A percentile compares a stretch with the other conserved stretches of the same genome.
phyloP scores from a whole-genome alignment of 2,113 vertebrate species.

The Steatornis caripensis region DNA sequence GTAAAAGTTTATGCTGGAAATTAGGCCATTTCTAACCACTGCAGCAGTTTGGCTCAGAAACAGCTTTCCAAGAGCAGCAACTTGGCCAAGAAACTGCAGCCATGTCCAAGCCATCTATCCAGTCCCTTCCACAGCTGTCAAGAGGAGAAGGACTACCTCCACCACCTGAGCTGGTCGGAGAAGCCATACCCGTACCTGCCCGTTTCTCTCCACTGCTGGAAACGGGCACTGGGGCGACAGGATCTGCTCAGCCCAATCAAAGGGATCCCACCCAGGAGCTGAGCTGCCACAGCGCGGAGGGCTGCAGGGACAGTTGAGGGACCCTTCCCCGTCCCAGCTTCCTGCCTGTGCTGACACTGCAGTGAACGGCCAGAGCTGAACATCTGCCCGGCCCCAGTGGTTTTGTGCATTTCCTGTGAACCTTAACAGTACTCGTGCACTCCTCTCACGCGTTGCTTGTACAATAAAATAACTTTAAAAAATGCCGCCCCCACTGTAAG shows the following conservation, averaged over 20 bases:
- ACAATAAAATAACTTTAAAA: background rate
- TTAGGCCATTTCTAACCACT: background rate
- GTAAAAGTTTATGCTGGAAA: background rate
- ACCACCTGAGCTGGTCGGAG: fast-evolving
- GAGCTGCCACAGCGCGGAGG: background rate
- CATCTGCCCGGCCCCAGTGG: fast-evolving
- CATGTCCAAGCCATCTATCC: background rate
- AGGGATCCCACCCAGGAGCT: too few species aligned
- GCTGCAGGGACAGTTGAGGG: background rate
- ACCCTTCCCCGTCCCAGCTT: background rate
- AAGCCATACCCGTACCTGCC: background rate
- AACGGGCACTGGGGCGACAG: background rate
- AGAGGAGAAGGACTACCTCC: background rate
- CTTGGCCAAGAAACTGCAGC: background rate
- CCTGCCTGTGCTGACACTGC: fast-evolving
- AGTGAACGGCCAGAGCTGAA: background rate
- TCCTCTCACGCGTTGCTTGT: fast-evolving
- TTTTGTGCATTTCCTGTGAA: background rate
- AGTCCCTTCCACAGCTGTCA: background rate
- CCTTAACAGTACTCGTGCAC: fast-evolving
- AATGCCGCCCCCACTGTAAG: background rate
- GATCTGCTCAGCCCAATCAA: background rate
- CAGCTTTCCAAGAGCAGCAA: background rate
- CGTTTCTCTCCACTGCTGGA: fast-evolving
- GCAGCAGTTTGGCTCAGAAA: background rate